Percentiles rank a stretch among this genome's conserved stretches.
phyloP scores from a whole-genome alignment of 2,797 vertebrate species.

The Nothura maculosa region DNA sequence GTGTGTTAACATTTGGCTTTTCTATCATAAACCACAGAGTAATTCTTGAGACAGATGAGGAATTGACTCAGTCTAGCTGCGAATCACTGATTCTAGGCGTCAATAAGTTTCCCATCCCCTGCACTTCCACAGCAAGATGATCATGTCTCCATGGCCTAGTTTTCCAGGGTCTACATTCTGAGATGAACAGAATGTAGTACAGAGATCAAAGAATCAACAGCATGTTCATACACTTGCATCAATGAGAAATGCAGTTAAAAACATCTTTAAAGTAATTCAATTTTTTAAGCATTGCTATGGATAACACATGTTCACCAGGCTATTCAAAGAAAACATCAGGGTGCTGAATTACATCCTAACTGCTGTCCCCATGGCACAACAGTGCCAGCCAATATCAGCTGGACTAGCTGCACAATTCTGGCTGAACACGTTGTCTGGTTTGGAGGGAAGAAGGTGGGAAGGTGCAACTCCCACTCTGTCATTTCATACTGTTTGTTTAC shows the following conservation, averaged over 20 bases:
- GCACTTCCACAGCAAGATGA: background rate
- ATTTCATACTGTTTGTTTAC: conserved; percentile 41
- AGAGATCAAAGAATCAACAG: background rate
- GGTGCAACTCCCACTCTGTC: background rate
- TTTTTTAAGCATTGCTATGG: background rate
- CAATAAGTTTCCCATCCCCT: background rate
- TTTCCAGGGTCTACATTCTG: background rate
- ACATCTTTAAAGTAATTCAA: background rate
- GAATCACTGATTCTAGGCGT: background rate
- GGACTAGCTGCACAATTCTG: background rate
- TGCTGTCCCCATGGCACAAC: background rate
- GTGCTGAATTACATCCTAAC: background rate
- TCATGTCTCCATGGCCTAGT: background rate
- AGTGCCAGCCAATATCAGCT: background rate
- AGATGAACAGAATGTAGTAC: background rate
- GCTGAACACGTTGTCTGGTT: background rate
- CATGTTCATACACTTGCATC: background rate
- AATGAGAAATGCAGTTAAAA: background rate
- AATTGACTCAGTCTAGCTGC: background rate
- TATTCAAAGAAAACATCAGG: background rate
- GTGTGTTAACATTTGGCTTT: background rate
- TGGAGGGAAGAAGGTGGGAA: background rate
- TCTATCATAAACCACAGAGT: background rate
- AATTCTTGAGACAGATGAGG: background rate
- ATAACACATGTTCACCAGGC: background rate